Evolutionary conservation across 2,888 invertebrate species (phyloP).

Genomic region (Augiades crinisus): DNA sequence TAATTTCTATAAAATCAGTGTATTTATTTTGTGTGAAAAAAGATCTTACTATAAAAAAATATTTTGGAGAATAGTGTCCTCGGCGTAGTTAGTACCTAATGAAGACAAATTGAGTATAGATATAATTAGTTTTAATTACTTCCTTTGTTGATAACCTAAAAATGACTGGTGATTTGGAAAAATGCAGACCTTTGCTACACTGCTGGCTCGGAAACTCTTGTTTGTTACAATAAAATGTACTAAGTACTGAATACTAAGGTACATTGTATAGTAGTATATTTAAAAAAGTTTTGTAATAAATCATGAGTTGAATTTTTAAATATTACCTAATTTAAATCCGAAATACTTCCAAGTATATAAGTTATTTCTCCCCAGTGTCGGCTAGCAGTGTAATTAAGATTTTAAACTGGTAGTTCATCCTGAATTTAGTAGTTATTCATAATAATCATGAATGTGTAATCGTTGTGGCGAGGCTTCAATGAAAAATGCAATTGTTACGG

Average conservation of each 20-base stretch:
- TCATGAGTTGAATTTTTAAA: too few relatives aligned
- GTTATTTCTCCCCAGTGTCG: not conserved
- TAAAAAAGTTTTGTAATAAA: too few relatives aligned
- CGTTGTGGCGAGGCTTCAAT: constrained; percentile 15
- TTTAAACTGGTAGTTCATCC: not conserved
- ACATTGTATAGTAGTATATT: too few relatives aligned
- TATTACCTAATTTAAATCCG: not conserved
- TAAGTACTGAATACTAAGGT: too few relatives aligned
- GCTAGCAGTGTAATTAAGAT: too few relatives aligned
- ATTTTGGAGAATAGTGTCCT: constrained; percentile 2
- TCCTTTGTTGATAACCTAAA: not conserved
- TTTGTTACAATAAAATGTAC: too few relatives aligned
- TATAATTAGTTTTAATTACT: constrained; percentile 13
- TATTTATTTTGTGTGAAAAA: not conserved
- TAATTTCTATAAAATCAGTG: not conserved
- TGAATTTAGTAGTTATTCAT: not conserved
- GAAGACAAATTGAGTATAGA: constrained; percentile 4
- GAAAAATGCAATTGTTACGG: constrained; percentile 7
- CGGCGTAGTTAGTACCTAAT: not conserved
- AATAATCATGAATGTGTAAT: constrained; percentile 2
- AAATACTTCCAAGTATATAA: not conserved
- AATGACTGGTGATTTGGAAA: not conserved
- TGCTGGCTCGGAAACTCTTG: too few relatives aligned
- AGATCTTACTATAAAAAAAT: constrained; percentile 10
- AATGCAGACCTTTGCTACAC: too few relatives aligned